Percentiles rank a stretch among this genome's conserved stretches.
Evolutionary conservation across 2,888 invertebrate species (phyloP).

Genomic region (Mylabris sibirica): DNA sequence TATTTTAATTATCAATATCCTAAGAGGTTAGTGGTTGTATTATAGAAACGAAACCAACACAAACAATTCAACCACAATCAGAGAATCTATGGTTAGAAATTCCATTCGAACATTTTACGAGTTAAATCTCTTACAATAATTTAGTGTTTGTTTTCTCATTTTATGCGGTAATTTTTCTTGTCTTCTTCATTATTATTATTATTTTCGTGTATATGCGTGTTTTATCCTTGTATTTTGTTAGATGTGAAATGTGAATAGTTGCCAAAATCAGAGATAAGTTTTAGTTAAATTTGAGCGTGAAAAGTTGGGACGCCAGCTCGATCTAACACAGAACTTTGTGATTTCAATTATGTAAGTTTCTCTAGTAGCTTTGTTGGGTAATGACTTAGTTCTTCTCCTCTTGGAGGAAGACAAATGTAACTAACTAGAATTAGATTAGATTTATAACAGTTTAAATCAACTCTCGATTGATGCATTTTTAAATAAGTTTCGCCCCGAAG

Average conservation of each 20-base stretch:
- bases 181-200: background rate
- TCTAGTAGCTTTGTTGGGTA: conserved; percentile 45
- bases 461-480: conserved; percentile 13
- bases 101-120: conserved; percentile 19
- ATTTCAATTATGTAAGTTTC: conserved; percentile 49
- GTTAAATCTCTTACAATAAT: background rate
- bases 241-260: conserved; percentile 19
- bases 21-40: conserved; percentile 35
- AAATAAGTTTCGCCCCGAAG: conserved; percentile 16
- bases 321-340: conserved; percentile 43
- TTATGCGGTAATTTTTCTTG: background rate
- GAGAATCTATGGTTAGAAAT: conserved; percentile 36
- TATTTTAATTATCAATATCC: conserved; percentile 40
- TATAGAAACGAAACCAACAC: conserved; percentile 31
- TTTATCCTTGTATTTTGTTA: background rate
- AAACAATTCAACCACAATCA: conserved; percentile 38
- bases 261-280: conserved; percentile 24
- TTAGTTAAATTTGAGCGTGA: conserved; percentile 32
- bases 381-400: conserved; percentile 43
- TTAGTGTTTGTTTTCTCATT: background rate
- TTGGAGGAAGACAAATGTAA: conserved; percentile 42
- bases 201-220: background rate
- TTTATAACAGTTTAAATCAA: conserved; percentile 21
- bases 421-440: conserved; percentile 41
- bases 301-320: conserved; percentile 37